Base-by-base conservation (phyloP, 2,888 invertebrate genomes). In the Leptinotarsa rubiginosa region DNA sequence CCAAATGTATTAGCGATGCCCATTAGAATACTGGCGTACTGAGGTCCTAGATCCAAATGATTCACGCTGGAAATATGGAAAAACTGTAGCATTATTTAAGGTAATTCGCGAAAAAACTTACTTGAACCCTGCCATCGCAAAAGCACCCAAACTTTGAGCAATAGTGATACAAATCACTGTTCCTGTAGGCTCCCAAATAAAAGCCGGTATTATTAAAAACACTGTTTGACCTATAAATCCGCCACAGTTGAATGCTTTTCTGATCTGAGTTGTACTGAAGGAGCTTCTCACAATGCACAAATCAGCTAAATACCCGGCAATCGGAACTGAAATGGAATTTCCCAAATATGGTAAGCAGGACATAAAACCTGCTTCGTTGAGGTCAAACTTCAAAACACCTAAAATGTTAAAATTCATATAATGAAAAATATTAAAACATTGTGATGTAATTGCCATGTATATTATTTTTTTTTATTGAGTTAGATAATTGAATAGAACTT, bases 1-100 rank as follows among this genome's bases (percentile, higher is more conserved):
- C 96, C 97, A 78, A 97, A 89, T 0, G 97, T 97, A 88, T 97
- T 97, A 13, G 96, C 95, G 13, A 97, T 89, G 0, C 97, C 97
- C 96, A 97, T 96, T 71, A 97, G 88, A 0, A 97, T 92, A 85
- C 97, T 95, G 13, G 97, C 97, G 88, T 95, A 96, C 76, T 95
- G 95, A 0, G 97, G 97, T 0, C 97, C 97, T 70, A 97, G 92
- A 86, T 97, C 97, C 86, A 97, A 88, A 86, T 97, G 96, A 84
- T 94, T 94, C 0, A 94, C 94, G 78, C 94, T 94, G 31, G 25
- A 69, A 47, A 67, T 41, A 41, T 41, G 10, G 12, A 41, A 10
- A 41, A 41, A 41, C 10, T 41, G 41, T 2, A 41, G 10, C 41
- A 12, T 41, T 41, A 10, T 10, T 41, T 41, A 3, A 41, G 10